Percentiles rank a stretch among this genome's conserved stretches.
Evolutionary conservation across 2,797 vertebrate species (phyloP).

Genomic region (Amazona ochrocephala): DNA sequence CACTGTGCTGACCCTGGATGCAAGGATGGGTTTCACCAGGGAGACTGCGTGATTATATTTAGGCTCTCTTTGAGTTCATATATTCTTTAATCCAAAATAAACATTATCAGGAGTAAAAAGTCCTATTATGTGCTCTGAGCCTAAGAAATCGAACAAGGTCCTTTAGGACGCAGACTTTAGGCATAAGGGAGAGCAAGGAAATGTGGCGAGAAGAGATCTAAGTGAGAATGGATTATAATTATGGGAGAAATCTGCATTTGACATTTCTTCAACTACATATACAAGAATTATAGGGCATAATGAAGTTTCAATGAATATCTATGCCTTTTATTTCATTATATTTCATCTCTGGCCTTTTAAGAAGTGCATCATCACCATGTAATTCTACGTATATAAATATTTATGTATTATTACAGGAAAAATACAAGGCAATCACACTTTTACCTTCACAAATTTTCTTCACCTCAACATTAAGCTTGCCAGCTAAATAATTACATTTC

Average conservation of each 20-base stretch:
- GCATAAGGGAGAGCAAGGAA: background rate
- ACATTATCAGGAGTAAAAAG: background rate
- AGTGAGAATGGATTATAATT: background rate
- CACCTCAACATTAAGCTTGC: slow-evolving; percentile 44
- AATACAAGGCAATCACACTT: slow-evolving; percentile 48
- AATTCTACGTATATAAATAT: slow-evolving; percentile 46
- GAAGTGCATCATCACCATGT: slow-evolving; percentile 1
- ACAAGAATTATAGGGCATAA: slow-evolving; percentile 14
- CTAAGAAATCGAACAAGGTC: background rate
- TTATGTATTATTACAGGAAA: slow-evolving; percentile 35
- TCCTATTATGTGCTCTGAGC: background rate
- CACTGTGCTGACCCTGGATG: rapidly evolving
- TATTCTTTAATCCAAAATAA: slow-evolving; percentile 48
- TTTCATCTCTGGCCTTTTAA: slow-evolving; percentile 47
- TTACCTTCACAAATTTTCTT: slow-evolving; percentile 42
- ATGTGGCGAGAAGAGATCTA: background rate
- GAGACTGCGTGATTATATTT: background rate
- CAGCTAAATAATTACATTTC: slow-evolving; percentile 70
- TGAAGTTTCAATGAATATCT: background rate
- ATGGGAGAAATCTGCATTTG: slow-evolving; percentile 42
- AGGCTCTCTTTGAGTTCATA: background rate
- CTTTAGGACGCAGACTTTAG: background rate
- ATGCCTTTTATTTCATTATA: slow-evolving; percentile 38
- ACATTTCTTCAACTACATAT: slow-evolving; percentile 14
- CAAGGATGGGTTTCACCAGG: background rate